Base-by-base conservation (phyloP, 1,140 invertebrate species). In the Pteromalus puparum region DNA sequence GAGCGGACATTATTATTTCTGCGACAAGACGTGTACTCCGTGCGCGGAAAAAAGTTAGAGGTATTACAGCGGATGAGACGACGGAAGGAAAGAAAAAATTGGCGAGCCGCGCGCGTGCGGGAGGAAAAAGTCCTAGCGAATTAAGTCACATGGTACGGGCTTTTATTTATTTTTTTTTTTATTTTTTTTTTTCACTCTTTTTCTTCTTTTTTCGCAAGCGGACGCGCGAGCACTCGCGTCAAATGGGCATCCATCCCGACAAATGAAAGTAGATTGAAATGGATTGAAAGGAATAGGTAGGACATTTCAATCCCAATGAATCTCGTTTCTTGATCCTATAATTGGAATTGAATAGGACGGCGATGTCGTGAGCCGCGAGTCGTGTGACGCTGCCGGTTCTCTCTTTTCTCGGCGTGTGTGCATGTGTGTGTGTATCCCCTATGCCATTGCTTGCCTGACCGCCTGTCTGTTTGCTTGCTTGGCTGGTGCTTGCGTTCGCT, bases 211-310 rank as follows among this genome's bases (percentile, higher is more conserved):
- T 48, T 24, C 10, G 34, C 38, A 42, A 75, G 73, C 12, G 28
- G 30, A n/a, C n/a, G n/a, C n/a, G n/a, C n/a, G n/a, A n/a, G 0
- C 12, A 72, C 26, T 10, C 79, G 28, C 72, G 72, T 82, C 81
- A 72, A 82, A 82, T 82, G 30, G 30, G 81, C 48, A 82, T 82
- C 48, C 28, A 82, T 75, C 48, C 21, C 81, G 53, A 82, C 72
- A 82, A 82, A 82, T 82, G 72, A 82, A 74, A 74, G 70, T 74
- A 65, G 48, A 82, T 82, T 75, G 53, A 75, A 82, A 82, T 75
- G 48, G 72, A 82, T 82, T 75, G 48, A 82, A 82, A 42, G 81
- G 53, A 82, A 82, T 75, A 75, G 72, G 53, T 75, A 75, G 72
- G 53, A 82, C 30, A 82, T 61, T 82, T 82, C 81, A 82, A 75